A percentile compares a stretch with the other conserved stretches of the same genome.
phyloP scores from a whole-genome alignment of 2,797 vertebrate species.

The Poecilia gillii region DNA sequence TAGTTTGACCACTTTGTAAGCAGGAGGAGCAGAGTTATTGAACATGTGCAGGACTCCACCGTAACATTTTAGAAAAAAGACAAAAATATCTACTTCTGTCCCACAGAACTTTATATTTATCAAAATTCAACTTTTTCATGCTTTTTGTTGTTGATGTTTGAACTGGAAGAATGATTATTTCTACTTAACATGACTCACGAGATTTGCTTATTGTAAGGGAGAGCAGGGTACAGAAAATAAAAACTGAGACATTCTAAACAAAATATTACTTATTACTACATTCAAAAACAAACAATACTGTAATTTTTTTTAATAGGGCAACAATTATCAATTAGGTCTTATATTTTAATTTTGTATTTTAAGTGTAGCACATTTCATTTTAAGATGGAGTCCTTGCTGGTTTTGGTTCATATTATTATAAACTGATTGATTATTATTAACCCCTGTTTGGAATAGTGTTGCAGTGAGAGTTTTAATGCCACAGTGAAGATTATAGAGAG shows the following conservation, averaged over 20 bases:
- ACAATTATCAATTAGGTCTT: neutral
- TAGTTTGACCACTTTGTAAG: slow-evolving; percentile 39
- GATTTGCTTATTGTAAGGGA: neutral
- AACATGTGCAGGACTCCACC: slow-evolving; percentile 8
- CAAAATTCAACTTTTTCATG: slow-evolving; percentile 11
- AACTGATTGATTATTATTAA: neutral
- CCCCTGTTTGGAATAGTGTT: neutral
- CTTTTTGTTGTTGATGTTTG: neutral
- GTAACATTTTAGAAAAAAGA: slow-evolving; percentile 27
- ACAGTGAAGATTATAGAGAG: neutral
- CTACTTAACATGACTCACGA: neutral
- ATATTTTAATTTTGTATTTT: neutral
- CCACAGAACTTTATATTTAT: neutral
- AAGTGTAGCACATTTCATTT: neutral
- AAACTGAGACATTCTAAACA: neutral
- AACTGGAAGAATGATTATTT: neutral
- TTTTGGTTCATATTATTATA: neutral
- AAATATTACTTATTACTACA: neutral
- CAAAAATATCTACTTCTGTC: neutral
- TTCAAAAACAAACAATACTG: neutral
- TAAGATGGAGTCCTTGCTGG: neutral
- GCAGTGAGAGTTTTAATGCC: neutral
- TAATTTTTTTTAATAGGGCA: neutral
- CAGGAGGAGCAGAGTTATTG: slow-evolving; percentile 32
- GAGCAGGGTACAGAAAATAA: neutral